Conservation (phyloP, 1,140 invertebrate species). For the Helicoverpa zea region DNA sequence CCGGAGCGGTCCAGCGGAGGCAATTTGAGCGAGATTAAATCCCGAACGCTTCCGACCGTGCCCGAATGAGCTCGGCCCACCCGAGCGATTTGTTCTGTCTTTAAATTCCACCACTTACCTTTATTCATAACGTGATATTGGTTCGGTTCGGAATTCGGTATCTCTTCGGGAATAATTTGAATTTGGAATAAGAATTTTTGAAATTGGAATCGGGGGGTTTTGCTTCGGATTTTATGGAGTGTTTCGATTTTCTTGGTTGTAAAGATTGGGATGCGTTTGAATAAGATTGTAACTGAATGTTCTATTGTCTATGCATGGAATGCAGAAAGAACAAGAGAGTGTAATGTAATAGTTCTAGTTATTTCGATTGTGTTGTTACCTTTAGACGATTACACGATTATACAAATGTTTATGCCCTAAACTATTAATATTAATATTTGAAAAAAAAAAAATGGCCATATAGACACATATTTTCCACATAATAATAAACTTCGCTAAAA, state of each 20-base stretch:
- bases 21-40: slow-evolving; percentile 56
- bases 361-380: too few species aligned
- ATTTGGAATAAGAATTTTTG: slow-evolving; percentile 50
- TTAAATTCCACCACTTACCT: slow-evolving; percentile 50
- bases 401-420: too few species aligned
- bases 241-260: slow-evolving; percentile 19
- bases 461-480: too few species aligned
- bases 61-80: slow-evolving; percentile 37
- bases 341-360: not conserved
- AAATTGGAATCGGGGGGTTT: slow-evolving; percentile 32
- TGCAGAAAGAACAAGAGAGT: not conserved
- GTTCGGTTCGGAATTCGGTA: slow-evolving; percentile 43
- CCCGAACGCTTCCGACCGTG: slow-evolving; percentile 46
- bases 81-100: slow-evolving; percentile 49
- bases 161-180: slow-evolving; percentile 48
- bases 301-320: not conserved
- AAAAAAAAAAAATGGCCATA: too few species aligned
- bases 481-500: too few species aligned
- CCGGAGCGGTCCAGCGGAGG: slow-evolving; percentile 47
- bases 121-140: slow-evolving; percentile 52
- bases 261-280: not conserved
- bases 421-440: too few species aligned
- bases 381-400: too few species aligned
- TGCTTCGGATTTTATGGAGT: slow-evolving; percentile 28
- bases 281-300: not conserved